Conservation (phyloP, 1,140 invertebrate genomes). For the Melitaea cinxia region DNA sequence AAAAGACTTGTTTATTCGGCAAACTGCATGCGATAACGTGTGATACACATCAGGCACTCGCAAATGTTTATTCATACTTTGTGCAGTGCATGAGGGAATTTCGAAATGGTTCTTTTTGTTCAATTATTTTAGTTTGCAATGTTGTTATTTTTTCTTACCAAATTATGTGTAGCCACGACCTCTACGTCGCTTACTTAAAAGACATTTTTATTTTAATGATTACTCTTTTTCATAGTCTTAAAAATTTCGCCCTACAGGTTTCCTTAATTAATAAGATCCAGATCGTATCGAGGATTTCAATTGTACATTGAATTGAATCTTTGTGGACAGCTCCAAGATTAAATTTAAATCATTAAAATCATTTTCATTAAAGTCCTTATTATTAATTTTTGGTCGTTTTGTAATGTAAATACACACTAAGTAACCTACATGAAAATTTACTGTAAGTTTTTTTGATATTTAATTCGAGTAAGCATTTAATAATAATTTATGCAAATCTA, state of each 20-base stretch:
- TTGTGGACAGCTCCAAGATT: slow-evolving; percentile 23
- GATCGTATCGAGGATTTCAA: slow-evolving; percentile 21
- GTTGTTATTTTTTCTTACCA: not conserved
- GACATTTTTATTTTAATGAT: slow-evolving; percentile 16
- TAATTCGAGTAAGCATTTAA: slow-evolving; percentile 9
- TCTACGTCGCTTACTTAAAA: slow-evolving; percentile 11
- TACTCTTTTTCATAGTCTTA: slow-evolving; percentile 25
- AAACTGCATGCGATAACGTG: slow-evolving; percentile 56
- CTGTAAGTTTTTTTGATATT: not conserved
- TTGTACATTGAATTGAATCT: slow-evolving; percentile 30
- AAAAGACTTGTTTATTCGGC: slow-evolving; percentile 47
- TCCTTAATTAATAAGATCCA: slow-evolving; percentile 22
- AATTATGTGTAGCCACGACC: slow-evolving; percentile 6
- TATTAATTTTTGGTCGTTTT: not conserved
- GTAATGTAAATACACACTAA: not conserved
- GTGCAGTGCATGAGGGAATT: slow-evolving; percentile 46
- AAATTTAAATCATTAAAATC: slow-evolving; percentile 22
- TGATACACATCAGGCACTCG: slow-evolving; percentile 43
- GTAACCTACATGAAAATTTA: slow-evolving; percentile 1
- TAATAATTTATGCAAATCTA: slow-evolving; percentile 24
- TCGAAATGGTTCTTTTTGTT: slow-evolving; percentile 36
- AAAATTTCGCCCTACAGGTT: slow-evolving; percentile 25
- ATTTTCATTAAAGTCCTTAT: slow-evolving; percentile 21
- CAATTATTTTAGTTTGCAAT: slow-evolving; percentile 16
- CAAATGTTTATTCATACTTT: slow-evolving; percentile 52